Evolutionary conservation across 2,113 vertebrate species (phyloP).

Genomic region (Heterochromis multidens): DNA sequence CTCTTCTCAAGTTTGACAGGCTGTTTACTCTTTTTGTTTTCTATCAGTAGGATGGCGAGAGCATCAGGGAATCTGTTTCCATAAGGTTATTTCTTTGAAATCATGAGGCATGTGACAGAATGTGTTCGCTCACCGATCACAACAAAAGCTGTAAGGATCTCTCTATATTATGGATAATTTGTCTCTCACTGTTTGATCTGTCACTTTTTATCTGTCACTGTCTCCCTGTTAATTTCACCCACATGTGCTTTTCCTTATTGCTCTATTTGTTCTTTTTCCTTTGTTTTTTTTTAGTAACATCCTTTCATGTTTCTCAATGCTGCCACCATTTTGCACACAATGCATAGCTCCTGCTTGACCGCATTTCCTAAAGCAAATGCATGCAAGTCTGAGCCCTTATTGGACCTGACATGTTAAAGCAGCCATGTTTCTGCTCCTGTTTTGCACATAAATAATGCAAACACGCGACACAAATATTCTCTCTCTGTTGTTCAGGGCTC

Average conservation of each 20-base stretch:
- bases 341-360: not conserved
- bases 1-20: not conserved
- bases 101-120: not conserved
- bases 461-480: not conserved
- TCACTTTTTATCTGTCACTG: not conserved
- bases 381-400: not conserved
- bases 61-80: not conserved
- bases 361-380: not conserved
- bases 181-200: not conserved
- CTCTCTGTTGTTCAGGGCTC: not conserved
- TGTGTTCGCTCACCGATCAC: not conserved
- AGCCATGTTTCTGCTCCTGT: not conserved
- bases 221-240: not conserved
- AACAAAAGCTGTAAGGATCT: not conserved
- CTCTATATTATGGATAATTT: not conserved
- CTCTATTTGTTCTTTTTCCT: no score
- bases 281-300: not conserved
- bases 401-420: conserved; percentile 22
- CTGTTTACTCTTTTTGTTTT: not conserved
- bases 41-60: not conserved
- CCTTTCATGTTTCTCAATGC: not conserved
- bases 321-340: not conserved
- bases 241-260: not conserved
- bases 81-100: conserved; percentile 12
- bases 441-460: conserved; percentile 29